Conservation (phyloP, 2,797 vertebrate species). For the Rhinophrynus dorsalis region DNA sequence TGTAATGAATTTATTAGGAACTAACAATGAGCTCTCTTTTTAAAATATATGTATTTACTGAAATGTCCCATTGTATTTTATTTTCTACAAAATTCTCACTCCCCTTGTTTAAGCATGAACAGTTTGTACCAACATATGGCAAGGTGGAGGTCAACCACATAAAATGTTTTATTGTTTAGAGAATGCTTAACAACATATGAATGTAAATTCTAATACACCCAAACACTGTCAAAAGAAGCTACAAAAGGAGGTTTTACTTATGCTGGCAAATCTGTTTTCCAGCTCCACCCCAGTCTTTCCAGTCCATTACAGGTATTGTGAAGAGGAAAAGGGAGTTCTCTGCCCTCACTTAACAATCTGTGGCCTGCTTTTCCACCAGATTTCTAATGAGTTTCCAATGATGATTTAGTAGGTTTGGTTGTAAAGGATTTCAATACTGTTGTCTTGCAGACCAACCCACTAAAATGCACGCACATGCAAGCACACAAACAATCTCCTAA, state of each 20-base stretch:
- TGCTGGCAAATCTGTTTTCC: conserved; percentile 73
- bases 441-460: conserved; percentile 1
- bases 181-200: conserved; percentile 90
- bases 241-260: conserved; percentile 62
- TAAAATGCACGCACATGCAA: neutral
- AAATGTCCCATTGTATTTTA: conserved; percentile 21
- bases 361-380: conserved; percentile 72
- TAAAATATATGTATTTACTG: conserved; percentile 21
- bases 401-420: conserved; percentile 74
- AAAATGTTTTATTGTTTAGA: conserved; percentile 79
- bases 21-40: no score
- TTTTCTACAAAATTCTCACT: conserved; percentile 12
- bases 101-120: conserved; percentile 54
- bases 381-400: conserved; percentile 89
- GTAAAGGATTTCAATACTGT: conserved; percentile 58
- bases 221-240: conserved; percentile 70
- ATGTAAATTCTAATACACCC: conserved; percentile 80
- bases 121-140: conserved; percentile 83
- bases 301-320: conserved; percentile 88
- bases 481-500: neutral
- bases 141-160: conserved; percentile 92
- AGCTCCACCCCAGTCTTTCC: conserved; percentile 75
- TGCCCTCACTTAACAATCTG: conserved; percentile 80
- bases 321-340: conserved; percentile 69
- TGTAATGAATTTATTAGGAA: neutral